phyloP scores from a whole-genome alignment of 2,797 vertebrate species.

The Paramormyrops hopkinsi region DNA sequence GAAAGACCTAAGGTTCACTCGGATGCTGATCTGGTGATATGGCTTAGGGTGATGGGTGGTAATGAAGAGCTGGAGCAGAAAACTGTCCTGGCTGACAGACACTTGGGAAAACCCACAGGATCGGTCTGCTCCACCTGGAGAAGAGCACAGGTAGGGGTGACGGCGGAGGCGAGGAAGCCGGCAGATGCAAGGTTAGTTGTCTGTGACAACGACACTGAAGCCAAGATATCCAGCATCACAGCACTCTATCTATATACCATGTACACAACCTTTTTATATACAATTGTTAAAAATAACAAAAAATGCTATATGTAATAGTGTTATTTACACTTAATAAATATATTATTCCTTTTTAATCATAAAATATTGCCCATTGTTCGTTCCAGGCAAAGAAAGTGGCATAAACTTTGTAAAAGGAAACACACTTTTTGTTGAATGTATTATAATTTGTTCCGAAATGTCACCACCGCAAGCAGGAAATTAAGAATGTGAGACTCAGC shows the following conservation, averaged over 20 bases:
- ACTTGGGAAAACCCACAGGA: not conserved
- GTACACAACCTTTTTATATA: not conserved
- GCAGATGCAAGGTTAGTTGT: not conserved
- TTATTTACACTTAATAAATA: not conserved
- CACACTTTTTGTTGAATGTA: not conserved
- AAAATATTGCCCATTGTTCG: not conserved
- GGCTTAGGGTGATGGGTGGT: not conserved
- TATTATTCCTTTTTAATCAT: not conserved
- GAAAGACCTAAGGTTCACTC: not conserved
- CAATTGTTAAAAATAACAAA: not conserved
- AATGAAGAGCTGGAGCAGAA: not conserved
- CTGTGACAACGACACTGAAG: not conserved
- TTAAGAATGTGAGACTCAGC: not conserved
- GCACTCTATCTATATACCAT: not conserved
- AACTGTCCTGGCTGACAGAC: not conserved
- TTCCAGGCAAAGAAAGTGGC: not conserved
- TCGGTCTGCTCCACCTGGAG: not conserved
- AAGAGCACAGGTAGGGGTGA: not conserved
- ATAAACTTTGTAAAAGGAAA: not conserved
- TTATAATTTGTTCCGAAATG: conserved; percentile 7
- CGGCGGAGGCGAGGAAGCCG: not conserved
- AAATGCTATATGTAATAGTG: not conserved
- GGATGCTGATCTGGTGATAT: not conserved
- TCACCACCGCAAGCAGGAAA: conserved; percentile 6
- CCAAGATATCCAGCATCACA: not conserved